phyloP scores from a whole-genome alignment of 2,113 vertebrate species.

The Trachemys scripta region DNA sequence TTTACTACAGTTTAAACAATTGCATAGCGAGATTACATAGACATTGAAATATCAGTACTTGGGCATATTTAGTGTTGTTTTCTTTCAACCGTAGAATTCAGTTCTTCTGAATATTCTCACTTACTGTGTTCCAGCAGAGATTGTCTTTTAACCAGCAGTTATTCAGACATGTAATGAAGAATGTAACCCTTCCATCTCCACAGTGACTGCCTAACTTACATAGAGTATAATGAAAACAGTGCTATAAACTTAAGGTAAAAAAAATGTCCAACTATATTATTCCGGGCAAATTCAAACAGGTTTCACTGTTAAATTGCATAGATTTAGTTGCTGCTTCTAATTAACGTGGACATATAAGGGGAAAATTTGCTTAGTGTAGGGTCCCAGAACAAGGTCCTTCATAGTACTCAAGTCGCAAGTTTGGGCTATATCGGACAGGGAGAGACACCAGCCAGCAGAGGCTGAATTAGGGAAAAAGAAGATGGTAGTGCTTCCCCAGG shows the following conservation, averaged over 20 bases:
- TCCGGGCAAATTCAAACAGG: constrained; percentile 3
- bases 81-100: constrained; percentile 18
- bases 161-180: neutral
- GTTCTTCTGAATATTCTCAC: neutral
- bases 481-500: neutral
- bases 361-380: neutral
- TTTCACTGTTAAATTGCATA: neutral
- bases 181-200: constrained; percentile 7
- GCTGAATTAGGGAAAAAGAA: neutral
- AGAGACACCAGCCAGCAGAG: neutral
- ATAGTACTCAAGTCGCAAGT: neutral
- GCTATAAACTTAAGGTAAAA: constrained; percentile 17
- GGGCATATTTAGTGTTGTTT: neutral
- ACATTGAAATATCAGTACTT: constrained; percentile 27
- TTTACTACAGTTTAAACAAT: neutral
- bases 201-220: constrained; percentile 36
- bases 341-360: neutral
- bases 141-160: neutral
- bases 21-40: neutral
- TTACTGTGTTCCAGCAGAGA: neutral
- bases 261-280: neutral
- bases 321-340: neutral
- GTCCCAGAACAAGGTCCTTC: neutral
- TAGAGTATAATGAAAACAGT: constrained; percentile 1
- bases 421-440: neutral